These are phyloP conservation scores for Tetropium fuscum DNA, from an alignment of 2,888 invertebrate species.

Conservation along the genomic window DNA sequence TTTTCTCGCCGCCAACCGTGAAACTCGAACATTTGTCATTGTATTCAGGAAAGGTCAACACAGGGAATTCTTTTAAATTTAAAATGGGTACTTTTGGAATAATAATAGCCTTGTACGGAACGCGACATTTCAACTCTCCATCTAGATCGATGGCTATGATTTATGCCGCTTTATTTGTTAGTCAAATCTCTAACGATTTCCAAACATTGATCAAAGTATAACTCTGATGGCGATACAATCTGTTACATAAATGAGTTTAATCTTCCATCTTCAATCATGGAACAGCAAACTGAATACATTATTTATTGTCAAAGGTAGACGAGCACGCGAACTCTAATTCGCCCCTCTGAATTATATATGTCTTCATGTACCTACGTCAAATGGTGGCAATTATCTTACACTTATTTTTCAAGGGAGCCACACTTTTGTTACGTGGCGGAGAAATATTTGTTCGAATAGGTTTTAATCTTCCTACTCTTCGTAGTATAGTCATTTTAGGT, in stretches of 20 bases:
- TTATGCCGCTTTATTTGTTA: conserved; percentile 14
- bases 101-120: conserved; percentile 5
- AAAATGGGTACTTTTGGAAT: conserved; percentile 10
- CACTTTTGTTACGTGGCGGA: too few species aligned
- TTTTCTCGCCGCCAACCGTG: neutral
- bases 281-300: conserved; percentile 9
- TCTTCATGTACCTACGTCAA: conserved; percentile 16
- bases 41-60: conserved; percentile 12
- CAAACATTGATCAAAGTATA: conserved; percentile 15
- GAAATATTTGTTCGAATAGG: too few species aligned
- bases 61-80: conserved; percentile 20
- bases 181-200: conserved; percentile 11
- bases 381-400: conserved; percentile 15
- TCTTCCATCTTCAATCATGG: conserved; percentile 20
- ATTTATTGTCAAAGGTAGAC: conserved; percentile 11
- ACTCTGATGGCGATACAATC: conserved; percentile 8
- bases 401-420: conserved; percentile 4
- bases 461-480: too few species aligned
- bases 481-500: too few species aligned
- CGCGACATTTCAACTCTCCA: conserved; percentile 1
- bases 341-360: conserved; percentile 14
- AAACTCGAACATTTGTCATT: neutral
- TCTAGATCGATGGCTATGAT: conserved; percentile 11
- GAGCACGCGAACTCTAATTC: conserved; percentile 15
- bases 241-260: conserved; percentile 21